Conservation (phyloP, 2,797 vertebrate species). For the Tenualosa ilisha region DNA sequence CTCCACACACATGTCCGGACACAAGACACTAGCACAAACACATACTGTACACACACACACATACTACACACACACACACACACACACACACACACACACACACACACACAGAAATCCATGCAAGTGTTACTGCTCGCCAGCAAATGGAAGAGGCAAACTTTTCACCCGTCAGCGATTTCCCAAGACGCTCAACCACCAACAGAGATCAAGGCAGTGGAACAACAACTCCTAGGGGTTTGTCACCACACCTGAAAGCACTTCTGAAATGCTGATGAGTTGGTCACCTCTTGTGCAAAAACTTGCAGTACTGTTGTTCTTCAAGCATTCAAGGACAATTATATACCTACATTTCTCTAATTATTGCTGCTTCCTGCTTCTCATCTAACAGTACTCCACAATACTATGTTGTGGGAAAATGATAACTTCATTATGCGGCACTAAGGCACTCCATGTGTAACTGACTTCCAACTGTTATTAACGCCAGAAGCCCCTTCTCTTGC, state of each 20-base stretch:
- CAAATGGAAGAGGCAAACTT: constrained; percentile 22
- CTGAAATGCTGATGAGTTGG: neutral
- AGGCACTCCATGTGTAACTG: neutral
- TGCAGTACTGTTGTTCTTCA: neutral
- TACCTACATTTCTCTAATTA: neutral
- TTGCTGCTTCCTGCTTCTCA: neutral
- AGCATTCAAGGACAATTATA: neutral
- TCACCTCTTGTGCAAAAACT: neutral
- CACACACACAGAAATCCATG: neutral
- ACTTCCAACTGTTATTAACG: neutral
- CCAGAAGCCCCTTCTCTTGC: constrained; percentile 18
- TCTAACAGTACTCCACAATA: neutral
- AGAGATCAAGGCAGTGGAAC: constrained; percentile 23
- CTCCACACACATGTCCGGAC: neutral
- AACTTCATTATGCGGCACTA: neutral
- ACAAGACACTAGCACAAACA: neutral
- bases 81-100: neutral
- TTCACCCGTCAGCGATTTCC: constrained; percentile 15
- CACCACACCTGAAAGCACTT: neutral
- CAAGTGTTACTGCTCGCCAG: neutral
- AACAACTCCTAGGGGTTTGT: neutral
- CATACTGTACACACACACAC: neutral
- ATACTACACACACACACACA: constrained; percentile 30
- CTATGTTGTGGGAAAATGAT: neutral
- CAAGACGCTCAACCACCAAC: constrained; percentile 19